Percentiles rank a stretch among this genome's conserved stretches.
Evolutionary conservation across 2,888 invertebrate genomes (phyloP).

Genomic region (Endomychus coccineus): DNA sequence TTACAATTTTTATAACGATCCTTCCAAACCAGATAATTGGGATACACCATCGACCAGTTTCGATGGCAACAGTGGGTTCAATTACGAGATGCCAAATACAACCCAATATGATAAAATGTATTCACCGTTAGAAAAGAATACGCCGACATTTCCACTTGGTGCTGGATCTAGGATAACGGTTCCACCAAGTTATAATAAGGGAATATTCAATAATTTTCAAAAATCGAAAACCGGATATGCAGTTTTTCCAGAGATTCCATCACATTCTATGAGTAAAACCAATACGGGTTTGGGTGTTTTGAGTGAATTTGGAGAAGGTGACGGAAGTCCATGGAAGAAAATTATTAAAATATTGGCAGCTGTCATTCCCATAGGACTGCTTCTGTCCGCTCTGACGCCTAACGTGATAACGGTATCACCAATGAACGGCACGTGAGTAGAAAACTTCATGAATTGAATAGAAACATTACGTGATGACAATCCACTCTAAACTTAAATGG

Average conservation of each 20-base stretch:
- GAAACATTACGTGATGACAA: slow-evolving; percentile 10
- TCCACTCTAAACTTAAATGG: slow-evolving; percentile 1
- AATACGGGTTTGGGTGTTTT: slow-evolving; percentile 6
- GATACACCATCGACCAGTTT: slow-evolving; percentile 12
- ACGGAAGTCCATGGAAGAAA: slow-evolving; percentile 52
- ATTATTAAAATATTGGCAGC: slow-evolving; percentile 59
- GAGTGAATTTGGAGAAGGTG: slow-evolving; percentile 1
- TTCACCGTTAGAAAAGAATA: slow-evolving; percentile 4
- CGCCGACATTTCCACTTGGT: slow-evolving; percentile 6
- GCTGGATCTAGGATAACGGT: neutral
- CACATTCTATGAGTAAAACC: slow-evolving; percentile 7
- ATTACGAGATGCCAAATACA: slow-evolving; percentile 5
- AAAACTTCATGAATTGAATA: slow-evolving; percentile 3
- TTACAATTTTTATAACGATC: slow-evolving; percentile 26
- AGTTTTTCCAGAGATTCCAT: too few relatives aligned
- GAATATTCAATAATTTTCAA: too few relatives aligned
- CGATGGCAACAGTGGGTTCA: slow-evolving; percentile 11
- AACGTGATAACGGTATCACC: slow-evolving; percentile 54
- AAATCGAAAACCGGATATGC: too few relatives aligned
- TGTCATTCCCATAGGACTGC: slow-evolving; percentile 61
- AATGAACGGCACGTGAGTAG: slow-evolving; percentile 37
- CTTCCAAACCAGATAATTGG: slow-evolving; percentile 10
- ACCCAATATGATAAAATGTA: slow-evolving; percentile 6
- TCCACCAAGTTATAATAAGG: slow-evolving; percentile 6
- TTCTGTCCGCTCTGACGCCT: slow-evolving; percentile 64